phyloP scores from a whole-genome alignment of 2,888 invertebrate species.

The Odontocolon sp. region DNA sequence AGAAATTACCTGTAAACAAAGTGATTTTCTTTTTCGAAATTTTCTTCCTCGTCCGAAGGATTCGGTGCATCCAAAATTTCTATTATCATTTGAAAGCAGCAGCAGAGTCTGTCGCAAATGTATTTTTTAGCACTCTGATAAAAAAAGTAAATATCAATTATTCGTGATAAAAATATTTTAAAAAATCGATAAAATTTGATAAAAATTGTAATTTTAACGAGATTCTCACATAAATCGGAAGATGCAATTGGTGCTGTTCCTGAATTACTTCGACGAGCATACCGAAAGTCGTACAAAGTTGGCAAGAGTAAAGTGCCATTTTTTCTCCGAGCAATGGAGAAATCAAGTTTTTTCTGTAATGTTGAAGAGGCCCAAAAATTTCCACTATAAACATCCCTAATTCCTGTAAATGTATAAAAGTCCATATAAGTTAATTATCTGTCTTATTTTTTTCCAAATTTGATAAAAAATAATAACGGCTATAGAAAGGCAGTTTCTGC shows the following conservation, averaged over 20 bases:
- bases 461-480: conserved; percentile 9
- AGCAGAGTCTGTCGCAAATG: conserved; percentile 75
- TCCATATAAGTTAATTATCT: neutral
- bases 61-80: conserved; percentile 70
- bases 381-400: conserved; percentile 75
- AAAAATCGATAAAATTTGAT: neutral
- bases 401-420: conserved; percentile 67
- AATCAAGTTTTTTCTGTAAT: conserved; percentile 71
- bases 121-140: conserved; percentile 77
- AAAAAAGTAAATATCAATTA: neutral
- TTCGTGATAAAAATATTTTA: too few relatives aligned
- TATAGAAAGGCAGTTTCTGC: too few relatives aligned
- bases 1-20: conserved; percentile 75
- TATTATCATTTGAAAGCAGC: conserved; percentile 75
- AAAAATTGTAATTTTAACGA: neutral
- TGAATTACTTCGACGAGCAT: conserved; percentile 74
- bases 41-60: conserved; percentile 71
- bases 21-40: conserved; percentile 74
- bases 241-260: conserved; percentile 75
- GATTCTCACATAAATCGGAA: conserved; percentile 74
- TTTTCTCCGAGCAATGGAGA: conserved; percentile 71
- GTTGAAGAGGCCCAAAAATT: conserved; percentile 71
- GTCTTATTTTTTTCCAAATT: neutral
- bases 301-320: conserved; percentile 74
- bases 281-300: conserved; percentile 72